These are phyloP conservation scores for Drosophila prostipennis DNA, from an alignment of 2,888 invertebrate species.

Conservation along the genomic window DNA sequence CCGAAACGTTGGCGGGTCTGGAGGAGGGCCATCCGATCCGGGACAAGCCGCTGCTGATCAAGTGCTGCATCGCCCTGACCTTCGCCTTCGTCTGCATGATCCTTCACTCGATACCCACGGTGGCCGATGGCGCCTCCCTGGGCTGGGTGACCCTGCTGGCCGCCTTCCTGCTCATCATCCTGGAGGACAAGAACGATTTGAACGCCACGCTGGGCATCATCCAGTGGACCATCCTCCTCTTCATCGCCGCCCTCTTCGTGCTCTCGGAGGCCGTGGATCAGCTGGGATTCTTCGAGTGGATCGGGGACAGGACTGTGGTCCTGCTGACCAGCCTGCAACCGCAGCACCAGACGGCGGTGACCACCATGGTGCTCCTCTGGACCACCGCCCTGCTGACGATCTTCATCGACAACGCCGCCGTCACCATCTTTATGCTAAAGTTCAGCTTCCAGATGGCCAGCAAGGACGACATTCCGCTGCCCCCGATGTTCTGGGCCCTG, in stretches of 20 bases:
- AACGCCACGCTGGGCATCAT: conserved; percentile 92
- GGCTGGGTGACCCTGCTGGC: conserved; percentile 95
- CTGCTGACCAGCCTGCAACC: conserved; percentile 88
- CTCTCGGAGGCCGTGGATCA: conserved; percentile 94
- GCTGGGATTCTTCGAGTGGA: conserved; percentile 91
- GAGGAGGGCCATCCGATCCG: conserved; percentile 87
- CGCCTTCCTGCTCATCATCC: conserved; percentile 90
- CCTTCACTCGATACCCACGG: conserved; percentile 90
- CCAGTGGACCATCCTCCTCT: conserved; percentile 95
- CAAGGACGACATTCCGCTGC: conserved; percentile 88
- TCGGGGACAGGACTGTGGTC: conserved; percentile 88
- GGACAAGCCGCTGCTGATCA: conserved; percentile 90
- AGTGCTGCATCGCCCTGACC: conserved; percentile 88
- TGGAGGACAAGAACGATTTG: conserved; percentile 91
- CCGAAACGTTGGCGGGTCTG: conserved; percentile 85
- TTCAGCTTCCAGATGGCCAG: conserved; percentile 89
- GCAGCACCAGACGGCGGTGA: conserved; percentile 87
- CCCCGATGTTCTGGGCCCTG: conserved; percentile 93
- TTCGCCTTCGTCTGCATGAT: conserved; percentile 92
- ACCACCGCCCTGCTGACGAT: conserved; percentile 92
- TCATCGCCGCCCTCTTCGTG: conserved; percentile 94
- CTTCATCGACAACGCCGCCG: conserved; percentile 95
- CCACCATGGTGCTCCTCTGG: conserved; percentile 92
- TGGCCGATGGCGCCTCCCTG: conserved; percentile 88
- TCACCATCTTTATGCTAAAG: conserved; percentile 95